phyloP scores from a whole-genome alignment of 1,140 invertebrate species.

The Meteorus sp. region DNA sequence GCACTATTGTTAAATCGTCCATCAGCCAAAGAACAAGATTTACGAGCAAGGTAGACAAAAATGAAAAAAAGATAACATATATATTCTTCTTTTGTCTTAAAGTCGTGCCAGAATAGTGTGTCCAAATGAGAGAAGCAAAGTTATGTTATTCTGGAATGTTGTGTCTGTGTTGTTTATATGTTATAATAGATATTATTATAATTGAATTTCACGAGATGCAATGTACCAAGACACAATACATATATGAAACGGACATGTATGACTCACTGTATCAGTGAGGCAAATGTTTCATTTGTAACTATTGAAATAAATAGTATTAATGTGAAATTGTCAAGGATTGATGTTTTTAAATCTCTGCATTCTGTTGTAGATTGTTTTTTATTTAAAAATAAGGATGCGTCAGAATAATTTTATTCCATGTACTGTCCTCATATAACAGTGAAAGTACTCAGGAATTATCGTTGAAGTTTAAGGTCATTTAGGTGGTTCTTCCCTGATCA shows the following conservation, averaged over 20 bases:
- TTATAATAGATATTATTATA: too few relatives aligned
- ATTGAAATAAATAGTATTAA: too few relatives aligned
- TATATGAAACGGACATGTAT: slow-evolving; percentile 38
- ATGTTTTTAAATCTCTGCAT: too few relatives aligned
- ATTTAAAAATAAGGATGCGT: neutral
- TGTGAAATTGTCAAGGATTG: too few relatives aligned
- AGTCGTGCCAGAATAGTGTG: too few relatives aligned
- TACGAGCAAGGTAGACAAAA: neutral
- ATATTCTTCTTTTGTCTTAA: too few relatives aligned
- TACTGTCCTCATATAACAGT: too few relatives aligned
- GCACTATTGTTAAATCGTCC: slow-evolving; percentile 4
- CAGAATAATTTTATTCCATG: too few relatives aligned
- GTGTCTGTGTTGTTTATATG: slow-evolving; percentile 30
- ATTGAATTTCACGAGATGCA: too few relatives aligned
- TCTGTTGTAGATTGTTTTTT: slow-evolving; percentile 14
- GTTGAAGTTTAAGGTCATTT: slow-evolving; percentile 30
- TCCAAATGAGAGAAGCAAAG: too few relatives aligned
- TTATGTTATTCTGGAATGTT: slow-evolving; percentile 27
- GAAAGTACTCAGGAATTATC: neutral
- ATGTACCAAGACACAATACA: slow-evolving; percentile 43
- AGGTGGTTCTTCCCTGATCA: slow-evolving; percentile 56
- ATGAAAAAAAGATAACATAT: slow-evolving; percentile 14
- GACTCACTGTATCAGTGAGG: slow-evolving; percentile 59
- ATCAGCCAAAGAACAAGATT: slow-evolving; percentile 13
- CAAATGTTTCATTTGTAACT: slow-evolving; percentile 43